Evolutionary conservation across 2,888 invertebrate species (phyloP), one percentile per base, ranked within the genome.

Genomic region (Drymonia ruficornis): DNA sequence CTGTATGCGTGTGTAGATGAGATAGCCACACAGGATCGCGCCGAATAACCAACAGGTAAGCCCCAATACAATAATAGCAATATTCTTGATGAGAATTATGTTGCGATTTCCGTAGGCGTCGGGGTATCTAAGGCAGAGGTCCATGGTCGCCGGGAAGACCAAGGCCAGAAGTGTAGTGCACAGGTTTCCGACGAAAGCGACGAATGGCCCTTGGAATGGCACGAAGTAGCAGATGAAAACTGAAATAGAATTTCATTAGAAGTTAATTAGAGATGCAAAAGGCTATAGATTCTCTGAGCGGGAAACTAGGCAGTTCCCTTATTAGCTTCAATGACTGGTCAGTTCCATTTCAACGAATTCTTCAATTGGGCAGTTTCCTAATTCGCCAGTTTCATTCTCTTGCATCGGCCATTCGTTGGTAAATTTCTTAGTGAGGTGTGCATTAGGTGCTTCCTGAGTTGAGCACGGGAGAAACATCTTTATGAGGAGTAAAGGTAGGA

Each of bases 131-230:
- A 89, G 65, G 48, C 84, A 67, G 1, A 87, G 28, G 36, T 89
- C 86, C 87, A 89, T 89, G 36, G 84, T 49, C 0, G 86, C 83
- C 0, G 89, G 89, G 51, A 84, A 89, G 0, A 88, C 80, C 0
- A 89, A 53, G 0, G 81, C 74, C 5, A 87, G 62, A 52, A 84
- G 56, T 0, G 82, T 76, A 0, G 86, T 86, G 59, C 86, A 87
- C 0, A 87, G 62, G 53, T 80, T 84, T 0, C 88, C 88, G 11
- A 85, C 83, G 50, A 88, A 85, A 0, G 87, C 83, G 1, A 89
- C 80, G 53, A 88, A 78, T 0, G 87, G 81, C 0, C 76, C 85
- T 83, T 88, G 89, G 44, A 81, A 81, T 3, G 87, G 86, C 8
- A 83, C 53, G 0, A 71, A 1, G 59, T 82, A 86, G 49, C 77